Evolutionary conservation across 2,888 invertebrate species (phyloP), one percentile per base, ranked within the genome.

Genomic region (Eupithecia exiguata): DNA sequence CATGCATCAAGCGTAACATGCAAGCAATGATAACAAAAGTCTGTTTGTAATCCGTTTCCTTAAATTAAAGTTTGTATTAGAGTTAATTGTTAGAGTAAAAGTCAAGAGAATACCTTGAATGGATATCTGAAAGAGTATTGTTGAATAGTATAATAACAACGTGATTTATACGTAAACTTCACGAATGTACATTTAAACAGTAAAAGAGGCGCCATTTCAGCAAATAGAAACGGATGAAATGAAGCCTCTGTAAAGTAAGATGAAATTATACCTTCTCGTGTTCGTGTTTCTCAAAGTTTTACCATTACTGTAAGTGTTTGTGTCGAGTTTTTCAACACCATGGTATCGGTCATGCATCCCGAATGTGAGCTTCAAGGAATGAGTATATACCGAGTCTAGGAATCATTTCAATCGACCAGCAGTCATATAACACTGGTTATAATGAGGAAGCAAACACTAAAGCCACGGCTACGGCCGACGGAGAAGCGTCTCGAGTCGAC

Each of bases 221-320:
- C 69, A 74, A 72, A n/a, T 68, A 74, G 69, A 67, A 79, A 77
- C 71, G 70, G 79, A 82, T 81, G 78, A 87, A 88, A 87, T 86
- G 83, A 85, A 84, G 79, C 82, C 86, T 84, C 84, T 84, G 86
- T 86, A 83, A 87, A 88, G 85, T 85, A 87, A 90, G 86, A 88
- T 87, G 83, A 89, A 90, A 93, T 93, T 94, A 92, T 94, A 94
- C 94, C 94, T 94, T 92, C 14, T 82, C 86, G 87, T 89, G 86
- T 89, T 83, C 88, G 89, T 90, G 90, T 92, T 89, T 89, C 90
- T 85, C 86, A 90, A 53, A 91, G 90, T 89, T 90, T 93, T 91
- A 93, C 93, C 94, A 89, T 91, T 87, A 89, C 58, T 58, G 92
- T 91, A 90, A 91, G 88, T 89, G 89, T 91, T 90, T 89, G 89